These are phyloP conservation scores for Crepidodera aurea DNA, from an alignment of 2,888 invertebrate species.

Conservation along the genomic window DNA sequence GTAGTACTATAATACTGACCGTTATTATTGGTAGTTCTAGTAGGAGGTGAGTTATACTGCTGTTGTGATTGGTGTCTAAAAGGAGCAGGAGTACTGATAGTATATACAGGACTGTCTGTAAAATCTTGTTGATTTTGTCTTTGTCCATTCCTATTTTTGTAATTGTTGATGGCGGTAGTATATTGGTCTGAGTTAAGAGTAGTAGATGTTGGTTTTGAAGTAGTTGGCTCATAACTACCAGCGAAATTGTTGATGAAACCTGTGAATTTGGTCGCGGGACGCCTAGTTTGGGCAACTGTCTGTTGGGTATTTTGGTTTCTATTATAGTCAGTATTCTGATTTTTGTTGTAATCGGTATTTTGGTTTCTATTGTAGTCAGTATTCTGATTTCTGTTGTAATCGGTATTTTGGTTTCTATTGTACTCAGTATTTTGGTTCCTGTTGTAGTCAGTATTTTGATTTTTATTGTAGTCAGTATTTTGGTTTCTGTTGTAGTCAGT, in stretches of 20 bases:
- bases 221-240: conserved; percentile 63
- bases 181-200: conserved; percentile 49
- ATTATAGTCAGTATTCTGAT: conserved; percentile 31
- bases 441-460: conserved; percentile 32
- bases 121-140: conserved; percentile 37
- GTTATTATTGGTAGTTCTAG: conserved; percentile 39
- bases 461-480: conserved; percentile 34
- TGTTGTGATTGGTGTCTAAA: conserved; percentile 56
- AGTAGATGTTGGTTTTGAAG: conserved; percentile 58
- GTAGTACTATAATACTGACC: conserved; percentile 42
- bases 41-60: conserved; percentile 44
- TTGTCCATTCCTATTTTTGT: conserved; percentile 46
- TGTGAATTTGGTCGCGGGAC: conserved; percentile 52
- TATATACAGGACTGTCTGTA: conserved; percentile 46
- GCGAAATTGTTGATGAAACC: conserved; percentile 62
- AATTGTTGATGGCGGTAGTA: conserved; percentile 50
- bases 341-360: conserved; percentile 34
- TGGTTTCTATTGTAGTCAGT: conserved; percentile 23
- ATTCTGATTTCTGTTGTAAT: conserved; percentile 48
- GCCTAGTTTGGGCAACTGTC: conserved; percentile 50
- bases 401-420: conserved; percentile 37
- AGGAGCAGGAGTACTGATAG: conserved; percentile 60
- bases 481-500: conserved; percentile 23
- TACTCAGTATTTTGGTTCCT: conserved; percentile 42
- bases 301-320: conserved; percentile 39